These are phyloP conservation scores for Drosophila truncata DNA, from an alignment of 1,140 invertebrate genomes.

Conservation along the genomic window DNA sequence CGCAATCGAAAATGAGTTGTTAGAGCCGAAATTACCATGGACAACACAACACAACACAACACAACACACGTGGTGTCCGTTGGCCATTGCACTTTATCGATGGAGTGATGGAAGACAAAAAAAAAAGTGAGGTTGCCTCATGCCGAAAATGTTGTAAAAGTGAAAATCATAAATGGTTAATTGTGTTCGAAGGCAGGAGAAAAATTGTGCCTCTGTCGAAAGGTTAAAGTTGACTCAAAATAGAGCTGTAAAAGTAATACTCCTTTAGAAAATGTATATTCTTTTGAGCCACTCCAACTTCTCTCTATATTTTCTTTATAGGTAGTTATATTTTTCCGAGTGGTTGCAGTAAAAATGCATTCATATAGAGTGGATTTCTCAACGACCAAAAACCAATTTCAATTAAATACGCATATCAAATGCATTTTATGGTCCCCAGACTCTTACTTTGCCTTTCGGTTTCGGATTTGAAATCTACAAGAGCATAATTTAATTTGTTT, in stretches of 20 bases:
- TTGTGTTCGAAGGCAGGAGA: conserved; percentile 67
- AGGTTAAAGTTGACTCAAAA: background rate
- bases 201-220: conserved; percentile 1
- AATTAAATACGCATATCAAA: conserved; percentile 73
- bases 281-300: background rate
- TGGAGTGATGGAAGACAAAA: conserved; percentile 25
- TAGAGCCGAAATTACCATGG: conserved; percentile 44
- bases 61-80: conserved; percentile 45
- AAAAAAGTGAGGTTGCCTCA: conserved; percentile 23
- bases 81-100: conserved; percentile 56
- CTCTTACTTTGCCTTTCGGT: conserved; percentile 69
- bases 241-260: background rate
- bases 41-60: conserved; percentile 5
- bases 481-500: conserved; percentile 76
- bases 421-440: conserved; percentile 50
- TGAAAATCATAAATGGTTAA: conserved; percentile 80
- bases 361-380: conserved; percentile 24
- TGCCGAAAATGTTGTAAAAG: conserved; percentile 55
- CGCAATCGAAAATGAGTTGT: conserved; percentile 64
- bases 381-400: conserved; percentile 34
- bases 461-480: conserved; percentile 39
- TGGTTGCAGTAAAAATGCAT: background rate
- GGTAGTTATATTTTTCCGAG: background rate
- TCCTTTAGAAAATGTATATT: background rate
- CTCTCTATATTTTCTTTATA: background rate